Base-by-base conservation (phyloP, 2,888 invertebrate genomes). In the Lepidonotus clava region DNA sequence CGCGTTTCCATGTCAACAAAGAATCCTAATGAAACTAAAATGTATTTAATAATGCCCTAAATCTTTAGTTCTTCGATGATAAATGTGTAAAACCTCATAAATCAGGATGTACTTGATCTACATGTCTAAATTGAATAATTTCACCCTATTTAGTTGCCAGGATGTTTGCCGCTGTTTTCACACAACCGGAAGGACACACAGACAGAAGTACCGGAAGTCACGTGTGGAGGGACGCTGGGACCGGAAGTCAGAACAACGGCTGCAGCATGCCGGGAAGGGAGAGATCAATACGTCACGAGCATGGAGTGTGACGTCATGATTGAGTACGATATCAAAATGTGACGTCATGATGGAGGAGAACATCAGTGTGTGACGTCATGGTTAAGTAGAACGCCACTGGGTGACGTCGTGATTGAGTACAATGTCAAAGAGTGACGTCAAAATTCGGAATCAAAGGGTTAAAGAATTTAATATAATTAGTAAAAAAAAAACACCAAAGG, bases 151-250 rank as follows among this genome's bases (percentile, higher is more conserved):
- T 5, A 5, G 5, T n/a, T 24, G 5, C 56, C 5, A 56, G 14
- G 21, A n/a, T 5, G 21, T n/a, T n/a, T 5, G 56, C 14, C n/a
- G 56, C 14, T 5, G 56, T 5, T 24, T 67, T 28, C 8, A 8
- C 6, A 67, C 32, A 24, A 67, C 32, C 67, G 67, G 67, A 67
- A 67, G 67, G 5, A n/a, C 67, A 67, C 28, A 67, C 32, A 67
- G 34, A 67, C 32, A 32, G 67, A 34, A 8, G 67, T 11, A 67
- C 67, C 28, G 67, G 67, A 67, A 34, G 34, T 34, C 6, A 21
- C 5, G 5, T 34, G 5, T 67, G 67, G 67, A 5, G 5, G 32
- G 1, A 34, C 34, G 67, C 67, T n/a, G 34, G 67, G 28, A 67
- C 34, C 67, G 67, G 67, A 67, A 4, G 67, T 34, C 11, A 5